Evolutionary conservation across 2,113 vertebrate species (phyloP).

Genomic region (Corynorhinus townsendii): DNA sequence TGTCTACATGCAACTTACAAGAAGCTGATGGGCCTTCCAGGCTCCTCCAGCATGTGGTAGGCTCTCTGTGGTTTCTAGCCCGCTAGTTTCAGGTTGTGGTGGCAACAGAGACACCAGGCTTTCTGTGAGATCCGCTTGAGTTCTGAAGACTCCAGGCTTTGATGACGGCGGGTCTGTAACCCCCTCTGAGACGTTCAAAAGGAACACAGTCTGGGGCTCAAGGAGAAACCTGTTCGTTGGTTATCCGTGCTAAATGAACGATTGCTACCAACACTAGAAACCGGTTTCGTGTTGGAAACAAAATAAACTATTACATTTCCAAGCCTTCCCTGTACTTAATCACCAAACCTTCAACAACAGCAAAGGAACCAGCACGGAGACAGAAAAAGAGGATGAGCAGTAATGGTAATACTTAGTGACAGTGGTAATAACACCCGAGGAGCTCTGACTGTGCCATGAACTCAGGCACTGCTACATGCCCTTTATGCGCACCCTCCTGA

Average conservation of each 20-base stretch:
- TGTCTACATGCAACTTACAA: background rate
- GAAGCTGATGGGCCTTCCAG: background rate
- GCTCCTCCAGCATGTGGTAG: background rate
- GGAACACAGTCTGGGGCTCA: background rate
- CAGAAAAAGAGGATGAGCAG: background rate
- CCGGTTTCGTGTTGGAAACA: background rate
- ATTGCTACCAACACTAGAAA: slow-evolving; percentile 35
- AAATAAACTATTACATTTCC: background rate
- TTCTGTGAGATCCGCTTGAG: background rate
- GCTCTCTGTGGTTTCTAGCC: slow-evolving; percentile 61
- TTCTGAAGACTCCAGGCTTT: slow-evolving; percentile 49
- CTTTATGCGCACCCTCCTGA: background rate
- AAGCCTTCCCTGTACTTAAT: background rate
- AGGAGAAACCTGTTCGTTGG: background rate
- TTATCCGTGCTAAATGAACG: background rate
- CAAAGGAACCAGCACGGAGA: background rate
- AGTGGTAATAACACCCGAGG: background rate
- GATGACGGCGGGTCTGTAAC: slow-evolving; percentile 36
- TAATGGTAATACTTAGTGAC: too few relatives aligned
- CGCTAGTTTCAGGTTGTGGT: slow-evolving; percentile 23
- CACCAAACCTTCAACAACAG: background rate
- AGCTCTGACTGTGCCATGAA: too few relatives aligned
- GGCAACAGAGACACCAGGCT: slow-evolving; percentile 32
- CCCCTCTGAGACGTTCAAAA: background rate
- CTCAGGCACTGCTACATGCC: rapidly evolving